These are phyloP conservation scores for Cyrtonyx montezumae DNA, from an alignment of 2,113 vertebrate species.

Conservation along the genomic window DNA sequence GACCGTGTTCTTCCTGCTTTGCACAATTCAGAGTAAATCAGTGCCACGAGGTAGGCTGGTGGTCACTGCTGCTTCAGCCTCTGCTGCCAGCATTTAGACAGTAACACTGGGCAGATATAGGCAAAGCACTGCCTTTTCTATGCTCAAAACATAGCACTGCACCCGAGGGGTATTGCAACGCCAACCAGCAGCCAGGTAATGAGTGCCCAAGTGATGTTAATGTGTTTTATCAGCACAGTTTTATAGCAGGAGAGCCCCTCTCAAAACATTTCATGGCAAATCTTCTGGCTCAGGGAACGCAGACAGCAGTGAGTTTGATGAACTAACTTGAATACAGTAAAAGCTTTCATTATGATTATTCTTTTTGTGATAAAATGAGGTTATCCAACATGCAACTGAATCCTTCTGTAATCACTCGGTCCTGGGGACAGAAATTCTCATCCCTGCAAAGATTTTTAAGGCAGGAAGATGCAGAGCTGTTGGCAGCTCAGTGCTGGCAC, in stretches of 20 bases:
- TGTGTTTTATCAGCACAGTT: not conserved
- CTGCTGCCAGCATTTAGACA: not conserved
- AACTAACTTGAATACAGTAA: not conserved
- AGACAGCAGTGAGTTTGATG: not conserved
- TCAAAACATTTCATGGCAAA: not conserved
- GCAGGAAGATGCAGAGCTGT: not conserved
- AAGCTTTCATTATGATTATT: not conserved
- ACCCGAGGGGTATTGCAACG: not conserved
- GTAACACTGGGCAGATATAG: not conserved
- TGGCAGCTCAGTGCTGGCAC: not conserved
- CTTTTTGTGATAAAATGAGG: not conserved
- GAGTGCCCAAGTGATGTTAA: not conserved
- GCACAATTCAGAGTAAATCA: conserved; percentile 46
- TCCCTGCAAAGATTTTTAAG: not conserved
- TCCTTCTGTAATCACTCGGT: not conserved
- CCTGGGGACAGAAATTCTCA: not conserved
- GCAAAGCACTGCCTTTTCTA: not conserved
- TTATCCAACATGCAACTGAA: not conserved
- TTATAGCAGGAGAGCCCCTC: not conserved
- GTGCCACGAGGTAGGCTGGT: conserved; percentile 24
- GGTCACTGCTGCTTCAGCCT: not conserved
- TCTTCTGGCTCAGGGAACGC: not conserved
- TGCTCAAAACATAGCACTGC: not conserved
- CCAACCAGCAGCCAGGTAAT: not conserved
- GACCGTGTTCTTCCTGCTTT: conserved; percentile 51